Evolutionary conservation across 2,113 vertebrate genomes (phyloP), one percentile per base, ranked within the genome.

Genomic region (Polypterus senegalus): DNA sequence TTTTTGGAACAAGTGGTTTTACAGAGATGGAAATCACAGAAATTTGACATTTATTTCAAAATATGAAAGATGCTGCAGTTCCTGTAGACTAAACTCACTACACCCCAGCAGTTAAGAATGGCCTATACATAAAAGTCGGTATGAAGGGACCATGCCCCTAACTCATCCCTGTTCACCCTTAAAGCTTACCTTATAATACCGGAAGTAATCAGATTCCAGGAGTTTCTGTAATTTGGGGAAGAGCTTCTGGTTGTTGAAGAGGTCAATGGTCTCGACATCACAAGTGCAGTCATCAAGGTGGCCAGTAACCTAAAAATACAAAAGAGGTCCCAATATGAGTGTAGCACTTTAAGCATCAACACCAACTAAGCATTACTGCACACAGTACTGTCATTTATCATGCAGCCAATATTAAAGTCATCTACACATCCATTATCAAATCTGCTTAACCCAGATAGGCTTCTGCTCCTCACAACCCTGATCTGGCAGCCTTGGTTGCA

Each of bases 241-340:
- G 46, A 98, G 80, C 56, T 76, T 79, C 62, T 87, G 61, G 73
- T 97, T 97, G 85, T 97, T 97, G 77, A 95, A 95, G 61, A 54
- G 62, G 64, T 97, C 88, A 0, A 98, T 91, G 47, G 92, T 94
- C 78, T 97, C 94, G 9, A 96, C 86, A 55, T 98, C 93, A 72
- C 94, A 98, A 9, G 85, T 73, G 11, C 94, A 98, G 59, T 98
- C 94, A 8, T 97, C 93, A 54, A 97, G 79, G 67, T 86, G 83
- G 3, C 92, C 94, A 5, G 87, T 92, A 9, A 96, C 82, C 94
- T 96, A 57, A 48, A 47, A 46, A 7, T 57, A 46, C 7, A 60
- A 9, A 43, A 7, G 6, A 51, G 9, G 9, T 51, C 9, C 49
- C 49, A 2, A 2, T 7, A 51, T 7, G 2, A 7, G 49, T 51